Base-by-base conservation (phyloP, 1,140 invertebrate species). In the Drosophila malerkotliana region DNA sequence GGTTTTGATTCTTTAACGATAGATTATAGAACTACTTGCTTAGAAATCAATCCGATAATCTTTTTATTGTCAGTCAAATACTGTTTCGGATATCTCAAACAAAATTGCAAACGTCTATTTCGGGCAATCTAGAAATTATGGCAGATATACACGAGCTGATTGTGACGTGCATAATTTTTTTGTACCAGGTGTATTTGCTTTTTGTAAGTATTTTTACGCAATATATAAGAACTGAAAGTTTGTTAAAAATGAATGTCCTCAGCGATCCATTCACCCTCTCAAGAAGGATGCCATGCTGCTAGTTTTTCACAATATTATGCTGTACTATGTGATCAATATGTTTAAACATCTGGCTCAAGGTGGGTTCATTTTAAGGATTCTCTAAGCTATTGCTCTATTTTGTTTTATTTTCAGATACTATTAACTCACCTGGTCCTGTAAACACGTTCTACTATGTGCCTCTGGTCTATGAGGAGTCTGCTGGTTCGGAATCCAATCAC, bases 341-440 rank as follows among this genome's bases (percentile, higher is more conserved):
- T 84, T 84, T 12, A 84, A 84, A 39, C 72, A 77, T 24, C n/a
- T 81, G 39, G 77, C 77, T 0, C 81, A 85, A 21, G 48, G 82
- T 85, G 10, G 39, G 72, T 52, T 60, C 1, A n/a, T 26, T 2
- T 1, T 8, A 18, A 5, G 21, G 0, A 7, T 4, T 8, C 2
- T 8, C 2, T 7, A 18, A 21, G 0, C 12, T 21, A 26, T 8
- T 1, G 2, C 0, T 9, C 0, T 21, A 4, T 6, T 44, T 41
- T 8, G 0, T 1, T 37, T 15, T 6, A n/a, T 9, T 12, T 0
- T 6, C 52, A 83, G 81, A 6, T 52, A 68, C 80, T 0, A 64
- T 85, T 2, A 52, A 68, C 8, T 41, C 34, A 7, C 10, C 47
- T 6, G 80, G 80, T 3, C 72, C 81, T 0, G 80, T 83, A 0